A percentile compares a stretch with the other conserved stretches of the same genome.
These are phyloP conservation scores for Habropoda laboriosa DNA, from an alignment of 1,140 invertebrate genomes.

Conservation along the genomic window DNA sequence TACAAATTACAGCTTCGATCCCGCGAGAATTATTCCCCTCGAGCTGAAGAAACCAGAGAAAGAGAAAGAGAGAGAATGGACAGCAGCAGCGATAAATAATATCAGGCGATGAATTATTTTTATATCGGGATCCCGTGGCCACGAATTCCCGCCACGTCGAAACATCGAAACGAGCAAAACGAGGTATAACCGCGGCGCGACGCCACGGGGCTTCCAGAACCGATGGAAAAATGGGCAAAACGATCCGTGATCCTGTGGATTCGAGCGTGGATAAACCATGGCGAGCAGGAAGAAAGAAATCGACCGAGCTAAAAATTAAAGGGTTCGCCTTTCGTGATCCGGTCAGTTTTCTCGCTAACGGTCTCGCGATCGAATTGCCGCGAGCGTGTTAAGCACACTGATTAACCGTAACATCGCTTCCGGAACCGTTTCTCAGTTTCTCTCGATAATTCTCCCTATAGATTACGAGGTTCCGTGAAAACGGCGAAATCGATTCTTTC, in stretches of 20 bases:
- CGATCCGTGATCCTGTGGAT: not conserved
- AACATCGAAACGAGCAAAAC: slow-evolving; percentile 27
- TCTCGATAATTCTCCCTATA: not conserved
- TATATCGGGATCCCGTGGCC: slow-evolving; percentile 26
- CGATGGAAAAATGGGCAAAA: slow-evolving; percentile 27
- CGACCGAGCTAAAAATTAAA: not conserved
- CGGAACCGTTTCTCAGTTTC: not conserved
- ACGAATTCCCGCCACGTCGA: slow-evolving; percentile 36
- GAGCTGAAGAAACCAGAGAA: not conserved
- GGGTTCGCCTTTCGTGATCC: not conserved
- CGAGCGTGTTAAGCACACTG: no score
- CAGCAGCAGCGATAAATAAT: slow-evolving; percentile 35
- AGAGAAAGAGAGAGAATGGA: no score
- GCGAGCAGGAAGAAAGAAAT: slow-evolving; percentile 8
- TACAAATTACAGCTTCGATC: not conserved
- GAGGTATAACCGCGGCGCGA: not conserved
- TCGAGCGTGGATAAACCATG: not conserved
- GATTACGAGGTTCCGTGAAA: not conserved
- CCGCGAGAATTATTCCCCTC: not conserved
- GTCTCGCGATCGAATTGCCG: not conserved
- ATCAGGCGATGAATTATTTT: slow-evolving; percentile 39
- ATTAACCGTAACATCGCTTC: not conserved
- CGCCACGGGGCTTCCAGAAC: slow-evolving; percentile 1
- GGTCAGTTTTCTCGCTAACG: not conserved
- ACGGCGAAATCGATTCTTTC: no score